Evolutionary conservation across 37 sponge, comb jelly and placozoan genomes (phyloP).

Genomic region (Cliona cf. orientalis): DNA sequence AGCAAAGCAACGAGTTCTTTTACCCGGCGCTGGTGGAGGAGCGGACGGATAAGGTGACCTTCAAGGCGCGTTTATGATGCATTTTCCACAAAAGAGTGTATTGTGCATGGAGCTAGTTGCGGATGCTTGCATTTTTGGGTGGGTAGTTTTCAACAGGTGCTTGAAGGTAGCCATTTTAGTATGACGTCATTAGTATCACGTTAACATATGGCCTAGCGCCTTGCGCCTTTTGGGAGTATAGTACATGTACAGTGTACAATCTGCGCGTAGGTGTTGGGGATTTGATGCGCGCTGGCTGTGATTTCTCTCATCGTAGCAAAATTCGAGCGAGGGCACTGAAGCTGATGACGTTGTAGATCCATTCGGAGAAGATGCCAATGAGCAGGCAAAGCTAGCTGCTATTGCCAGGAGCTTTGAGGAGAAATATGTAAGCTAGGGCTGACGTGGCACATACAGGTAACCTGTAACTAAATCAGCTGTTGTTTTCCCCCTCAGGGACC

Average conservation of each 20-base stretch:
- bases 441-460: background rate
- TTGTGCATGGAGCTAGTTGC: no score
- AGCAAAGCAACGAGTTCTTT: conserved; percentile 70
- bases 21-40: conserved; percentile 49
- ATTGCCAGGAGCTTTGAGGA: conserved; percentile 83
- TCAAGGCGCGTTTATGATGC: no score
- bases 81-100: no score
- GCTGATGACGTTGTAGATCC: background rate
- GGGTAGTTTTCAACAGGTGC: background rate
- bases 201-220: background rate
- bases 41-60: conserved; percentile 4
- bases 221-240: background rate
- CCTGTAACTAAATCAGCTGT: background rate
- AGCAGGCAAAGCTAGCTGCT: conserved; percentile 48
- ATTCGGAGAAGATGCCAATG: conserved; percentile 22
- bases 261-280: background rate
- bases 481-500: conserved; percentile 41
- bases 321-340: background rate
- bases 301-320: background rate
- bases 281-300: background rate
- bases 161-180: conserved; percentile 32
- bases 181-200: background rate
- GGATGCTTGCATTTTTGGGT: background rate
- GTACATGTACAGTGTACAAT: background rate
- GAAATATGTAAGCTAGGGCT: conserved; percentile 90